These are phyloP conservation scores for Bombycilla garrulus DNA, from an alignment of 2,113 vertebrate species.

Conservation along the genomic window DNA sequence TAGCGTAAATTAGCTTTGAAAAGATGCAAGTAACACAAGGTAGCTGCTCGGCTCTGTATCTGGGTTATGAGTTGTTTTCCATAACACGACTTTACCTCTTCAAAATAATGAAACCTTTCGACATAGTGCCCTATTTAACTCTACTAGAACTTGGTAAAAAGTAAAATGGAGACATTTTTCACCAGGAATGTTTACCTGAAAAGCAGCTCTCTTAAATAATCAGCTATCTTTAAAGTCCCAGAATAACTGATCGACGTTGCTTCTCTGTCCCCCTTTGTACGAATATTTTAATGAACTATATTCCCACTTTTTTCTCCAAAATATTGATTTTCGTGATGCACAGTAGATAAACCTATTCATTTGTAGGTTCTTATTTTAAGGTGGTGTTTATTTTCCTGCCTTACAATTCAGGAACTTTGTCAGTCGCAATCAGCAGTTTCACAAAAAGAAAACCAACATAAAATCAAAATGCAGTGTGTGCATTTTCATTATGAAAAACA, in stretches of 20 bases:
- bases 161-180: accelerated
- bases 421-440: neutral
- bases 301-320: neutral
- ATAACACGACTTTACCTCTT: neutral
- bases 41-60: neutral
- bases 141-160: neutral
- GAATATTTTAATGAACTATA: neutral
- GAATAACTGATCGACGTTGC: accelerated
- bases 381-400: neutral
- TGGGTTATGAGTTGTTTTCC: neutral
- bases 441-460: neutral
- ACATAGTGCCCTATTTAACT: neutral
- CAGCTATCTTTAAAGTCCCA: neutral
- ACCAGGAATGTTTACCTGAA: neutral
- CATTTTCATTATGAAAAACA: neutral
- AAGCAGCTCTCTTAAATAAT: neutral
- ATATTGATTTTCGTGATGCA: accelerated
- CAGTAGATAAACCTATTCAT: accelerated
- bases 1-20: neutral
- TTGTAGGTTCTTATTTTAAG: neutral
- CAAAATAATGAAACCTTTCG: neutral
- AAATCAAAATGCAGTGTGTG: accelerated
- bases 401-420: neutral
- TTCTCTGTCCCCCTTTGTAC: neutral
- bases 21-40: constrained; percentile 7